A percentile compares a stretch with the other conserved stretches of the same genome.
These are phyloP conservation scores for Caenorhabditis remanei DNA, from an alignment of 1,140 invertebrate species.

Conservation along the genomic window DNA sequence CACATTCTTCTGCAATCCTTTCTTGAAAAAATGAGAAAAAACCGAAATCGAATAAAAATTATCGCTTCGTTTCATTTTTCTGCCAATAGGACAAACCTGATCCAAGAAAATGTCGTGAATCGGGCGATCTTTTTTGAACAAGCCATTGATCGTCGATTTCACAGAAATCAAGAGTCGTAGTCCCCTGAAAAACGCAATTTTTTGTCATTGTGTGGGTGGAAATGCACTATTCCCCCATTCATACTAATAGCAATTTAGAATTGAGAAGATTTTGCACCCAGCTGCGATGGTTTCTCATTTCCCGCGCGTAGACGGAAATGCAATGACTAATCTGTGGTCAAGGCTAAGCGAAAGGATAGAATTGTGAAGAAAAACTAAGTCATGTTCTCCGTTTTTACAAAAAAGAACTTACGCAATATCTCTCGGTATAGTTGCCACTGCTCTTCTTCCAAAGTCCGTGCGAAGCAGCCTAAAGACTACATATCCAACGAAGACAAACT, in stretches of 20 bases:
- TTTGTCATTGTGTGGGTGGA: not conserved
- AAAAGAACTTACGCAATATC: conserved; percentile 32
- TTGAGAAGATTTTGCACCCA: conserved; percentile 46
- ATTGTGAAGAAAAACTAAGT: not conserved
- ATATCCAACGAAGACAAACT: conserved; percentile 31
- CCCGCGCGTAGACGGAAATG: conserved; percentile 17
- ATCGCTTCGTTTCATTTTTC: conserved; percentile 3
- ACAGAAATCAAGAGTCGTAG: conserved; percentile 42
- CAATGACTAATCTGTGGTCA: conserved; percentile 29
- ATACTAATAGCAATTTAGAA: not conserved
- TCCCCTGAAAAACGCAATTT: conserved; percentile 21
- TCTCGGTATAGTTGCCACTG: conserved; percentile 31
- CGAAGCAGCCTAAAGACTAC: conserved; percentile 44
- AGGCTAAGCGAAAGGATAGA: not conserved
- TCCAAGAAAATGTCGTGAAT: conserved; percentile 65
- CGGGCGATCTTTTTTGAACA: conserved; percentile 53
- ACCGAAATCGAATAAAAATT: conserved; percentile 47
- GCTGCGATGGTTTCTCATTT: conserved; percentile 53
- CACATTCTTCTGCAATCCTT: conserved; percentile 3
- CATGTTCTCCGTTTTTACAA: not conserved
- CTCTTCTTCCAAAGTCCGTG: conserved; percentile 53
- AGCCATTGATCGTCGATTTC: not conserved
- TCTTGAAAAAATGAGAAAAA: not conserved
- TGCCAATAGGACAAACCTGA: conserved; percentile 41
- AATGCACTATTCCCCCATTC: not conserved